Evolutionary conservation across 2,888 invertebrate genomes (phyloP), one percentile per base, ranked within the genome.

Genomic region (Acrobasis repandana): DNA sequence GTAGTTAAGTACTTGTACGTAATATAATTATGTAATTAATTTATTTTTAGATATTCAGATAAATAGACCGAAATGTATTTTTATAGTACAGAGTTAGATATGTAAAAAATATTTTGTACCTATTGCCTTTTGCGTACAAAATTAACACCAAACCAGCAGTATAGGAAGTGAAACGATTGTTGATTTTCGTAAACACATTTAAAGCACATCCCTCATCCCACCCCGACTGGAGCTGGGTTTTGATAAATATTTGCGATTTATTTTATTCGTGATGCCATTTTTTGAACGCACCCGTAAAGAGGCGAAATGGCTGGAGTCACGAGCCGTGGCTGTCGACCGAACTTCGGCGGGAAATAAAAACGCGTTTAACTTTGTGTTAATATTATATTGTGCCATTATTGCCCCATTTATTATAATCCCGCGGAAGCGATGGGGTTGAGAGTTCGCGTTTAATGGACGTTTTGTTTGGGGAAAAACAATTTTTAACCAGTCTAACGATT

Each of bases 311-410:
- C 83, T 76, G 74, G 74, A 76, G 74, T 77, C 75, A 75, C 73
- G 74, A 77, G 83, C 73, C 78, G 82, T 78, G 71, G 80, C 72
- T 76, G 81, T 80, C 82, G 82, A 71, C 77, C 80, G 80, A 85
- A 90, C 83, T 89, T 90, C 84, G 65, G 80, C 80, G 79, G 83
- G 84, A 79, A 91, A 89, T 89, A 90, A 91, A 91, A 90, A 88
- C 84, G 82, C 87, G 87, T 89, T 91, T 91, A 90, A 92, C 92
- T 92, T 92, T 90, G 88, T 88, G 90, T 90, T 91, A 90, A 90
- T 92, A 90, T 91, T 89, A 91, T 92, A 91, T 90, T 89, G 90
- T 89, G 88, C 86, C 88, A 91, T 92, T 90, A 92, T 92, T 90
- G 83, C 88, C 82, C 83, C 90, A 90, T 92, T 91, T 92, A 90